Evolutionary conservation across 2,888 invertebrate species (phyloP).

Genomic region (Helleia helle): DNA sequence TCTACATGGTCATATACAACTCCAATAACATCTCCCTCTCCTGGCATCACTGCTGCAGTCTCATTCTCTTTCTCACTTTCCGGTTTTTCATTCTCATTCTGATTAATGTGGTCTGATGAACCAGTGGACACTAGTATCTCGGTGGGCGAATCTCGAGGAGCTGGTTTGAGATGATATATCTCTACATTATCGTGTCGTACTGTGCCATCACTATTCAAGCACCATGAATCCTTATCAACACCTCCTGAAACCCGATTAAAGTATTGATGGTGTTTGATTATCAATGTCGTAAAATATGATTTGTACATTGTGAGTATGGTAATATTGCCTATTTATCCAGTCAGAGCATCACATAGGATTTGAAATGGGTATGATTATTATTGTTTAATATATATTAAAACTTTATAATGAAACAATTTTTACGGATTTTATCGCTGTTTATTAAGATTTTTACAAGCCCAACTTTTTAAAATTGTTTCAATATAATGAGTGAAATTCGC

Average conservation of each 20-base stretch:
- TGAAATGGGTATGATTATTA: no score
- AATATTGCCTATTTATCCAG: no score
- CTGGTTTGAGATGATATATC: slow-evolving; percentile 76
- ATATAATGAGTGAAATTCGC: no score
- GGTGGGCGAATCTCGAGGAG: slow-evolving; percentile 54
- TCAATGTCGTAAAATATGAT: no score
- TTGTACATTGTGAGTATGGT: no score
- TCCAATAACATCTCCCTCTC: slow-evolving; percentile 96
- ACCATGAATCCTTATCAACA: slow-evolving; percentile 93
- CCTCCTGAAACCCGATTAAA: slow-evolving; percentile 83
- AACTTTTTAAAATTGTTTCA: no score
- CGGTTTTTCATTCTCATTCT: slow-evolving; percentile 41
- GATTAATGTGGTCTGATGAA: slow-evolving; percentile 41
- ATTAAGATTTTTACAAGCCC: no score
- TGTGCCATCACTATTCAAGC: slow-evolving; percentile 90
- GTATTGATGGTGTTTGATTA: no score
- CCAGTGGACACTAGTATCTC: slow-evolving; percentile 55
- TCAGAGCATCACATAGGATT: no score
- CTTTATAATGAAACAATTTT: no score
- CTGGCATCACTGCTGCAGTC: slow-evolving; percentile 70
- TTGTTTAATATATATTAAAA: no score
- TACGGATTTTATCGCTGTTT: no score
- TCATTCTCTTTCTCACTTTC: slow-evolving; percentile 36
- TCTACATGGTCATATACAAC: slow-evolving; percentile 97
- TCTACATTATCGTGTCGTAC: slow-evolving; percentile 89